phyloP scores from a whole-genome alignment of 2,113 vertebrate genomes.

The Heterotilapia buettikoferi region DNA sequence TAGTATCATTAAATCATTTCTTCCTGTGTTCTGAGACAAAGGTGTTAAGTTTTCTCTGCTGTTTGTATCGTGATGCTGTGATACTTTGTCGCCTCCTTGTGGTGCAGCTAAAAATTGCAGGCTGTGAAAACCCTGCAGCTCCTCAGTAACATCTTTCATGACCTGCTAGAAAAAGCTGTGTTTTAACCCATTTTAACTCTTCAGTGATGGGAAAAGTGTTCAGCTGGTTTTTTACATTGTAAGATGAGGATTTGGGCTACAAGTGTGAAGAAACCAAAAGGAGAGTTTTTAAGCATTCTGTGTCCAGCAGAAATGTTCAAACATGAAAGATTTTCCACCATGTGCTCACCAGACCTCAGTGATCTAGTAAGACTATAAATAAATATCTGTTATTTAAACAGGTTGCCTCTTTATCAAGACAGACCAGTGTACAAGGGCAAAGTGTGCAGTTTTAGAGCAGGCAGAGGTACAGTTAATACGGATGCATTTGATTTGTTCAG shows the following conservation, averaged over 20 bases:
- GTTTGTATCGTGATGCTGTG: background rate
- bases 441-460: background rate
- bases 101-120: background rate
- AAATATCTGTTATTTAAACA: background rate
- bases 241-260: background rate
- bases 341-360: background rate
- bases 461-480: background rate
- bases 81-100: background rate
- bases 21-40: background rate
- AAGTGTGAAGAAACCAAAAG: background rate
- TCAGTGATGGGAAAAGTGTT: background rate
- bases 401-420: background rate
- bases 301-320: background rate
- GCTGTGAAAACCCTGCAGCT: background rate
- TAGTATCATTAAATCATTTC: background rate
- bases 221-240: background rate
- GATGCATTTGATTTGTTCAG: background rate
- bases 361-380: background rate
- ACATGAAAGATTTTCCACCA: background rate
- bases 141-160: accelerated
- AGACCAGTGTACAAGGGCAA: background rate
- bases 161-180: background rate
- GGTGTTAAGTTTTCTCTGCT: background rate
- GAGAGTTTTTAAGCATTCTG: background rate
- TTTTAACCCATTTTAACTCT: background rate